These are phyloP conservation scores for Ramphastos sulfuratus DNA, from an alignment of 2,113 vertebrate genomes.

Conservation along the genomic window DNA sequence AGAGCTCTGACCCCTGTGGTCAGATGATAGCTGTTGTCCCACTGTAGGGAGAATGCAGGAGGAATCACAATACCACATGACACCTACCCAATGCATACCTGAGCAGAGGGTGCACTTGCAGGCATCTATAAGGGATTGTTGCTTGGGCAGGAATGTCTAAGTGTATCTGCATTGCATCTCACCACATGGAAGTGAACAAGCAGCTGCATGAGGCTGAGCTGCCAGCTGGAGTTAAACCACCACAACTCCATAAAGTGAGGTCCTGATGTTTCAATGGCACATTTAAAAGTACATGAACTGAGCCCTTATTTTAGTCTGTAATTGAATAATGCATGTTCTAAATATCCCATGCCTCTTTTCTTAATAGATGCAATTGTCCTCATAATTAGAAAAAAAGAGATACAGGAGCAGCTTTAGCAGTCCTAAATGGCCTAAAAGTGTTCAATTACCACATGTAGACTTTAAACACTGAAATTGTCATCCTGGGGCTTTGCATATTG, in stretches of 20 bases:
- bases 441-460: slow-evolving; percentile 1
- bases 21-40: no score
- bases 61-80: no score
- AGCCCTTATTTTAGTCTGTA: background rate
- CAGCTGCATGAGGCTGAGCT: background rate
- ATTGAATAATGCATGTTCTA: background rate
- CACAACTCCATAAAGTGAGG: background rate
- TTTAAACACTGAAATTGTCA: slow-evolving; percentile 26
- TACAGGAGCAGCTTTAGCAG: background rate
- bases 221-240: background rate
- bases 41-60: no score
- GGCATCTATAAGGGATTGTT: no score
- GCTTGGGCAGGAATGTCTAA: no score
- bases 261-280: background rate
- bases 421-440: background rate
- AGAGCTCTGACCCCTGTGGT: no score
- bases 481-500: slow-evolving; percentile 32
- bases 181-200: background rate
- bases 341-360: background rate
- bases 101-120: no score
- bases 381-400: background rate
- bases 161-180: no score
- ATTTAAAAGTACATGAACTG: background rate
- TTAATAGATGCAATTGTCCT: background rate
- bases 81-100: no score